Conservation (phyloP, 2,797 vertebrate species). For the Rhabdomys pumilio region DNA sequence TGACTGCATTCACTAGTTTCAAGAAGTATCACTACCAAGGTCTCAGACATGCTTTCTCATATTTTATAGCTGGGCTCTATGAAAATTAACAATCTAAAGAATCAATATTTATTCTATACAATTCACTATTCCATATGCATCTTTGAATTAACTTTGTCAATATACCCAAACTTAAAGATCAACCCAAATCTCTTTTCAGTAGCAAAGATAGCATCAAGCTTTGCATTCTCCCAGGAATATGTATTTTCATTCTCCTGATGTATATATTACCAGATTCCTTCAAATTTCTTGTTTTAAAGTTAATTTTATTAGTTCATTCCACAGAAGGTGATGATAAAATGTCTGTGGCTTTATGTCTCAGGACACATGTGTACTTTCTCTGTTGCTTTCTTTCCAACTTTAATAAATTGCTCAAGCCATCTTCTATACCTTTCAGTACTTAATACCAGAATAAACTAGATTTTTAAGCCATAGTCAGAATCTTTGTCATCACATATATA, state of each 20-base stretch:
- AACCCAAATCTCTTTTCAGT: neutral
- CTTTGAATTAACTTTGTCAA: neutral
- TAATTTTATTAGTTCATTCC: slow-evolving; percentile 47
- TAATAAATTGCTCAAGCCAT: neutral
- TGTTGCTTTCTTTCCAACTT: neutral
- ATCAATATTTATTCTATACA: neutral
- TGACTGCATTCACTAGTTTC: neutral
- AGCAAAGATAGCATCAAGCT: neutral
- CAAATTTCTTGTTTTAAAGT: slow-evolving; percentile 59
- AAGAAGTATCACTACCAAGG: neutral
- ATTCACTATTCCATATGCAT: neutral
- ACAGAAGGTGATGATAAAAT: slow-evolving; percentile 12
- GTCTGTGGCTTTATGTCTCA: neutral
- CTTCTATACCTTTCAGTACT: neutral
- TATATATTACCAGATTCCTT: slow-evolving; percentile 26
- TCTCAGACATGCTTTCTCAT: neutral
- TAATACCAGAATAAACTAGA: neutral
- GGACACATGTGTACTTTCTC: neutral
- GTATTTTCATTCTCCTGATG: neutral
- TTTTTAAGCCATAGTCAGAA: neutral
- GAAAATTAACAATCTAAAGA: slow-evolving; percentile 35
- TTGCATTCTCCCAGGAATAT: neutral
- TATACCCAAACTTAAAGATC: neutral
- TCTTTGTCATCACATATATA: neutral
- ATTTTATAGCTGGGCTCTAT: neutral